These are phyloP conservation scores for Bactericera cockerelli DNA, from an alignment of 1,140 invertebrate genomes.

Conservation along the genomic window DNA sequence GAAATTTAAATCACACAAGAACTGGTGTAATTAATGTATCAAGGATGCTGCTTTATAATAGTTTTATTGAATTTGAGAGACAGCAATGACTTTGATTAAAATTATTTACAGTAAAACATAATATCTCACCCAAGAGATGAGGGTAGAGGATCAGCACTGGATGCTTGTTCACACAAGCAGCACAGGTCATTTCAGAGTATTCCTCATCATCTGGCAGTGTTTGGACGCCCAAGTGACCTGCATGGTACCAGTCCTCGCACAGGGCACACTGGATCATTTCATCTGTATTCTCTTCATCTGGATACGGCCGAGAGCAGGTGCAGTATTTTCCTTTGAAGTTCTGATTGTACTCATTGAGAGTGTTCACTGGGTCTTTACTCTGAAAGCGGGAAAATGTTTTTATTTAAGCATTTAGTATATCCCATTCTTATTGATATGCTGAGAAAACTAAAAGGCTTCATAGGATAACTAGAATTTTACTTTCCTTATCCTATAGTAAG, in stretches of 20 bases:
- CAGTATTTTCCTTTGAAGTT: slow-evolving; percentile 93
- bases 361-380: slow-evolving; percentile 48
- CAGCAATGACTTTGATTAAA: no score
- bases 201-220: slow-evolving; percentile 37
- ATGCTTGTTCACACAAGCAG: slow-evolving; percentile 51
- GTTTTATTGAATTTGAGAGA: no score
- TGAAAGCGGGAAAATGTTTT: slow-evolving; percentile 23
- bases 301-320: slow-evolving; percentile 83
- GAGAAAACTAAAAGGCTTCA: no score
- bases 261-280: slow-evolving; percentile 93
- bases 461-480: no score
- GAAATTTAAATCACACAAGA: no score
- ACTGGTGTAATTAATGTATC: no score
- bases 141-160: slow-evolving; percentile 60
- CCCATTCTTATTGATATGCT: no score
- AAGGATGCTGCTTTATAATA: no score
- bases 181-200: slow-evolving; percentile 67
- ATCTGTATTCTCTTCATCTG: slow-evolving; percentile 73
- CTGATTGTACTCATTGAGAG: slow-evolving; percentile 76
- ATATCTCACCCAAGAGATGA: slow-evolving; percentile 27
- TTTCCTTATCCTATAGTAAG: no score
- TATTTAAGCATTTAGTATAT: no score
- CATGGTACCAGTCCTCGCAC: slow-evolving; percentile 98
- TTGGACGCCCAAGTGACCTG: slow-evolving; percentile 51
- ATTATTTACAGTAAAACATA: no score